Conservation (phyloP, 37 sponge, comb jelly and placozoan genomes). For the Eunapius fragilis region DNA sequence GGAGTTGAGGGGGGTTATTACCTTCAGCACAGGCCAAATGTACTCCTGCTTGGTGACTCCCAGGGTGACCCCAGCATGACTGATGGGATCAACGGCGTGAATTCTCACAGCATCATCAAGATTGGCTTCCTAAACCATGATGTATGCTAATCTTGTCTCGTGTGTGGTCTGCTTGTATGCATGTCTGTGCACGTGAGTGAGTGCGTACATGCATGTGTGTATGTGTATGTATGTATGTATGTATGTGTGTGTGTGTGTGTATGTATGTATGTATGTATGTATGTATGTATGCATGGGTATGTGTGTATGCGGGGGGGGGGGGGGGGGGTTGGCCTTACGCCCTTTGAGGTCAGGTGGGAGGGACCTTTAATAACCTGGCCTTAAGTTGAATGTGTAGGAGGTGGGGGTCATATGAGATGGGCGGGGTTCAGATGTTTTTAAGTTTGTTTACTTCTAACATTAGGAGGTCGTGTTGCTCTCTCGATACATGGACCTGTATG, state of each 20-base stretch:
- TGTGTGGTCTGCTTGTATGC: background rate
- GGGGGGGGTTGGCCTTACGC: no score
- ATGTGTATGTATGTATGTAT: constrained; percentile 5
- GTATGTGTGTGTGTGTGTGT: constrained; percentile 8
- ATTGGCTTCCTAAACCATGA: constrained; percentile 82
- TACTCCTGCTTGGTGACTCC: constrained; percentile 81
- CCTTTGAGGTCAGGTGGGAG: no score
- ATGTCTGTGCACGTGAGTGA: no score
- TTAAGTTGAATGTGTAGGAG: no score
- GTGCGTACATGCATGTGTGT: background rate
- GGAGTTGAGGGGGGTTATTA: no score
- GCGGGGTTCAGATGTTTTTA: no score
- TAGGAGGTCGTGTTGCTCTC: constrained; percentile 52
- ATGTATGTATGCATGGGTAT: background rate
- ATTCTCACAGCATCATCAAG: constrained; percentile 52
- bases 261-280: background rate
- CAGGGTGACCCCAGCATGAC: constrained; percentile 76
- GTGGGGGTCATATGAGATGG: no score
- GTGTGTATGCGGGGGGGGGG: background rate
- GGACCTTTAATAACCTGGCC: no score
- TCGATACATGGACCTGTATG: constrained; percentile 56
- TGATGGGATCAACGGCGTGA: constrained; percentile 31
- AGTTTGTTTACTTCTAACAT: background rate
- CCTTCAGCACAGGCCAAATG: constrained; percentile 62
- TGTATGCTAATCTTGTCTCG: constrained; percentile 13